phyloP scores from a whole-genome alignment of 1,140 invertebrate species.

The Asbolus verrucosus region DNA sequence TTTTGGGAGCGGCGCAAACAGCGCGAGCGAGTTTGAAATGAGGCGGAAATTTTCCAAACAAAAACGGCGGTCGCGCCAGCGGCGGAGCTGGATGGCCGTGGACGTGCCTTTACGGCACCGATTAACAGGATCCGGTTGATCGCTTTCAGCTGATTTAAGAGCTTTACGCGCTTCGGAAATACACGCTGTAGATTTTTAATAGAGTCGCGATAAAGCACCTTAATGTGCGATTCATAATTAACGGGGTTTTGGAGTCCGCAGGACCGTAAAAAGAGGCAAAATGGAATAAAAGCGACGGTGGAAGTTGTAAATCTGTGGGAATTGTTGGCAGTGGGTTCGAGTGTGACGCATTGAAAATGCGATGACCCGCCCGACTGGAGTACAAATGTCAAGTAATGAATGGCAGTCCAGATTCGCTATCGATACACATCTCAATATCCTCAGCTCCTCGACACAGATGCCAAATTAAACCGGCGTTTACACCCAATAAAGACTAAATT shows the following conservation, averaged over 20 bases:
- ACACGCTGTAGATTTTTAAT: constrained; percentile 19
- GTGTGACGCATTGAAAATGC: constrained; percentile 44
- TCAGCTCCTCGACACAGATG: constrained; percentile 41
- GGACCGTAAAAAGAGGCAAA: constrained; percentile 16
- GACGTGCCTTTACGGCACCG: not conserved
- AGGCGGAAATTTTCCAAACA: no score
- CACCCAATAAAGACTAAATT: constrained; percentile 53
- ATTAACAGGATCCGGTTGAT: not conserved
- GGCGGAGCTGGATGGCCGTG: no score
- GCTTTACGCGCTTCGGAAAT: not conserved
- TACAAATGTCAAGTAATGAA: constrained; percentile 52
- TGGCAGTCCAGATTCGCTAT: constrained; percentile 34
- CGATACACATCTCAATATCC: constrained; percentile 49
- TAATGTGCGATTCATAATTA: constrained; percentile 35
- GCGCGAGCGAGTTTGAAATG: no score
- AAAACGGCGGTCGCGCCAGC: no score
- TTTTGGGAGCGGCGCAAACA: no score
- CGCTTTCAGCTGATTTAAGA: no score
- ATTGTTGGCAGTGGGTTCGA: constrained; percentile 43
- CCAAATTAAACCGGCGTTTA: constrained; percentile 52
- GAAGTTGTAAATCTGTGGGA: constrained; percentile 44
- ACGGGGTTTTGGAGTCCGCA: constrained; percentile 16
- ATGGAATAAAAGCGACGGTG: constrained; percentile 33
- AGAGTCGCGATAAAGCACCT: constrained; percentile 25
- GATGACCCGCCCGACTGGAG: constrained; percentile 46